Conservation (phyloP, 1,140 invertebrate genomes). For the Elymnias hypermnestra region DNA sequence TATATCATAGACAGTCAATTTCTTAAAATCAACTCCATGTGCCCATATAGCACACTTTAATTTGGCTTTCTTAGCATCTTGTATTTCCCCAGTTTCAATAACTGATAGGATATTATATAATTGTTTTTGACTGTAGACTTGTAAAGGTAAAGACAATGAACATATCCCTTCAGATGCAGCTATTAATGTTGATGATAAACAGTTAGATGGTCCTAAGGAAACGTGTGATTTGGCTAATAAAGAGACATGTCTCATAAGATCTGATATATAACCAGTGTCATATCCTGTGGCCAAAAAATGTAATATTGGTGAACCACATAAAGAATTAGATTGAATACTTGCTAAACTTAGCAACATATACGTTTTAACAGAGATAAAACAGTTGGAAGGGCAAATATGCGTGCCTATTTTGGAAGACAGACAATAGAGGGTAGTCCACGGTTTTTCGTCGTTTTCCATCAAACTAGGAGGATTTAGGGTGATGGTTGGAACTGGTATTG, state of each 20-base stretch:
- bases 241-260: conserved; percentile 44
- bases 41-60: conserved; percentile 55
- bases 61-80: conserved; percentile 28
- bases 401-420: conserved; percentile 51
- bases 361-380: conserved; percentile 62
- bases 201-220: conserved; percentile 37
- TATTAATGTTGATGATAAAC: conserved; percentile 30
- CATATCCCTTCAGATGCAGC: conserved; percentile 46
- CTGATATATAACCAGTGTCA: conserved; percentile 44
- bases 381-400: conserved; percentile 47
- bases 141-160: conserved; percentile 46
- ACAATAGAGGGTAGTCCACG: conserved; percentile 64
- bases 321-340: conserved; percentile 46
- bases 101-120: conserved; percentile 40
- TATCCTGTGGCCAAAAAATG: conserved; percentile 45
- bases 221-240: conserved; percentile 37
- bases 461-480: too few species aligned
- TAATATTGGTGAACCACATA: conserved; percentile 40
- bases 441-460: conserved; percentile 31
- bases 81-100: conserved; percentile 46
- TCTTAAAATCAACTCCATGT: conserved; percentile 55
- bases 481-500: conserved; percentile 32
- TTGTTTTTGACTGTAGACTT: conserved; percentile 53
- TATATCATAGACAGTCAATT: conserved; percentile 43
- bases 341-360: conserved; percentile 52